phyloP scores from a whole-genome alignment of 2,113 vertebrate genomes.

The Heptranchias perlo region DNA sequence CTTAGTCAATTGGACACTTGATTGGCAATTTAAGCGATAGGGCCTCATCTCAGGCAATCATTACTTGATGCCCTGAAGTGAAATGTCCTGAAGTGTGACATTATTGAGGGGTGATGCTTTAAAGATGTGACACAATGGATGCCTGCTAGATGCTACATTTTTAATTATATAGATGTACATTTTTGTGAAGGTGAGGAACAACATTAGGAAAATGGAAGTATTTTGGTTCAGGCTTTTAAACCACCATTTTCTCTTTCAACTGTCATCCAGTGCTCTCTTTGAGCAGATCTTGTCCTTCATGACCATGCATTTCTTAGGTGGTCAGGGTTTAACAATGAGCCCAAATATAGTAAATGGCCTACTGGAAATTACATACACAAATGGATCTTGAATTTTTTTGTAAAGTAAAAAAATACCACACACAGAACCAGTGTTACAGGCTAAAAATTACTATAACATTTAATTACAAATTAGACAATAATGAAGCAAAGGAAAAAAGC shows the following conservation, averaged over 20 bases:
- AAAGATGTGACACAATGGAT: not conserved
- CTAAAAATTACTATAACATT: not conserved
- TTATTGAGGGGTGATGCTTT: not conserved
- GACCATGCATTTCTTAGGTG: not conserved
- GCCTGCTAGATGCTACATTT: not conserved
- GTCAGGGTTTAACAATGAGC: not conserved
- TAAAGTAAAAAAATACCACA: not conserved
- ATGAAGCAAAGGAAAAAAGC: not conserved
- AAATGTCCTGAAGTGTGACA: not conserved
- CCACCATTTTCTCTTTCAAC: not conserved
- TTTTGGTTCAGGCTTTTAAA: not conserved
- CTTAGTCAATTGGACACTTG: not conserved
- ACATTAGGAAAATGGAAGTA: not conserved
- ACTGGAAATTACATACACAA: not conserved
- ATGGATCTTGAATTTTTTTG: not conserved
- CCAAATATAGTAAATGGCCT: not conserved
- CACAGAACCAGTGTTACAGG: not conserved
- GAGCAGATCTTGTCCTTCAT: not conserved
- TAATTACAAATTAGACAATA: not conserved
- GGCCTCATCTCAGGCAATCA: not conserved
- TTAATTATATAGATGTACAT: not conserved
- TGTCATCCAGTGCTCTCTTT: not conserved
- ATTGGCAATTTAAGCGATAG: not conserved
- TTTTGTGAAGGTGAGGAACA: not conserved
- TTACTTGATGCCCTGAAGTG: not conserved